These are phyloP conservation scores for Neocloeon triangulifer DNA, from an alignment of 1,140 invertebrate genomes.

Conservation along the genomic window DNA sequence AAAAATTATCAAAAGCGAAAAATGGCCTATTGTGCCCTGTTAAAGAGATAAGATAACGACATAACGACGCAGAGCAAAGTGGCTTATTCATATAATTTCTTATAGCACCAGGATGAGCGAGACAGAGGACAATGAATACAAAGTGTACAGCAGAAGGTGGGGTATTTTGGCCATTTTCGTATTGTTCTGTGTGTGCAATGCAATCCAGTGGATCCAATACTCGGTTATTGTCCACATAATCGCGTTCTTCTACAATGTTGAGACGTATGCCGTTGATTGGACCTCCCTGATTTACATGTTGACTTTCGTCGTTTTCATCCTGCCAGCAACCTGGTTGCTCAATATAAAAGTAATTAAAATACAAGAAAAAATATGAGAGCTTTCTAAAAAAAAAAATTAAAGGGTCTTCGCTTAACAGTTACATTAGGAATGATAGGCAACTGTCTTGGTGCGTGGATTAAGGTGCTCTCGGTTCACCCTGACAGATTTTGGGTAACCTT, in stretches of 20 bases:
- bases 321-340: conserved; percentile 34
- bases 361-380: too few species aligned
- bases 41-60: too few species aligned
- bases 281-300: conserved; percentile 42
- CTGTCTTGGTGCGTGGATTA: conserved; percentile 39
- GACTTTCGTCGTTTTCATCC: conserved; percentile 35
- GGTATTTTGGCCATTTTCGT: conserved; percentile 30
- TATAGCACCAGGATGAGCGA: too few species aligned
- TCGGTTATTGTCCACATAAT: conserved; percentile 17
- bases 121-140: too few species aligned
- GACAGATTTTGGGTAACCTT: conserved; percentile 27
- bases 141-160: conserved; percentile 23
- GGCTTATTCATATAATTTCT: too few species aligned
- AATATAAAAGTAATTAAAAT: conserved; percentile 23
- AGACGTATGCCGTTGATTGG: conserved; percentile 26
- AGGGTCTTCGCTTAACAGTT: too few species aligned
- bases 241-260: conserved; percentile 16
- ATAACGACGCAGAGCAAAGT: too few species aligned
- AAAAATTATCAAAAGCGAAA: too few species aligned
- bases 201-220: conserved; percentile 21
- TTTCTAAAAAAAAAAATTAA: too few species aligned
- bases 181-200: conserved; percentile 28
- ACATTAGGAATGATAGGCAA: too few species aligned
- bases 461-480: conserved; percentile 22
- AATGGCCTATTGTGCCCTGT: too few species aligned